phyloP scores from a whole-genome alignment of 2,797 vertebrate species.

The Labroides dimidiatus region DNA sequence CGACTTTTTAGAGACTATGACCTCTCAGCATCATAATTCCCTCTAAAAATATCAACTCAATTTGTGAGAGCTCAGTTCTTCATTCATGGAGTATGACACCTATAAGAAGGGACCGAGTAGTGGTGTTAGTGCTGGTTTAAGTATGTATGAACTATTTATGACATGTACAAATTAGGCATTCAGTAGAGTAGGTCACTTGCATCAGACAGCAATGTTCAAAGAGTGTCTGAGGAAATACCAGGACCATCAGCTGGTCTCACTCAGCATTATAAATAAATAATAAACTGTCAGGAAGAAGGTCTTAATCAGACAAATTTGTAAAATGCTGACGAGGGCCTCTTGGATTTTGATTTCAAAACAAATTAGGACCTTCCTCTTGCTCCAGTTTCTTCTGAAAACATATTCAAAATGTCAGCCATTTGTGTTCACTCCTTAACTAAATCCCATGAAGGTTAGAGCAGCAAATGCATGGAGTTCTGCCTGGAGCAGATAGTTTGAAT shows the following conservation, averaged over 20 bases:
- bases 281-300: neutral
- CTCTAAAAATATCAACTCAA: neutral
- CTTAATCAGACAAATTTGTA: conserved; percentile 13
- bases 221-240: neutral
- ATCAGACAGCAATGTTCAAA: conserved; percentile 24
- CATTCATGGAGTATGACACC: neutral
- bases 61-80: neutral
- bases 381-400: neutral
- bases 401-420: neutral
- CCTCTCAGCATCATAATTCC: neutral
- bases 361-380: neutral
- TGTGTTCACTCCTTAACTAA: conserved; percentile 5
- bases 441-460: neutral
- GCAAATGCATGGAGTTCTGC: conserved; percentile 8
- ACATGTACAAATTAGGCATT: conserved; percentile 56
- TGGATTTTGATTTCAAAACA: neutral
- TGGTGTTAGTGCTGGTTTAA: conserved; percentile 14
- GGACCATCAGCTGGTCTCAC: neutral
- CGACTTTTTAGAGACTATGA: neutral
- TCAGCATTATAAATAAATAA: neutral
- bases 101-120: neutral
- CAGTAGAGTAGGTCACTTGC: conserved; percentile 27
- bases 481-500: conserved; percentile 30
- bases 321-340: neutral
- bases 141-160: conserved; percentile 58